These are phyloP conservation scores for Branchipolynoe longqiensis DNA, from an alignment of 2,888 invertebrate genomes.

Conservation along the genomic window DNA sequence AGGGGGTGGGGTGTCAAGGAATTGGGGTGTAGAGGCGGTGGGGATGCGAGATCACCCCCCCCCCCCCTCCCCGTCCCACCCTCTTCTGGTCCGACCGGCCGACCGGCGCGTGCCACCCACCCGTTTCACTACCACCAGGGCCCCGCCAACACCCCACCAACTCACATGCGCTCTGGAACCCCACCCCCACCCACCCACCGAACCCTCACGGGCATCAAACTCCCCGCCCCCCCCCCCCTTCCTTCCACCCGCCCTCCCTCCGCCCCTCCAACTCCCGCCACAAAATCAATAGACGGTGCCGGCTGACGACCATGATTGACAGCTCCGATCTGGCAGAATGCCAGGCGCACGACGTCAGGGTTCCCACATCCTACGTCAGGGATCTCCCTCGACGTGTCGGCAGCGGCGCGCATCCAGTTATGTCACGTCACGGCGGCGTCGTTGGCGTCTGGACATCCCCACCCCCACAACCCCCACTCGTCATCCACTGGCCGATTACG, in stretches of 20 bases:
- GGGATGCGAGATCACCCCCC: too few relatives aligned
- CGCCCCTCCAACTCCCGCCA: conserved; percentile 35
- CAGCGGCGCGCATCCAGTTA: neutral
- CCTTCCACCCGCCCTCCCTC: conserved; percentile 7
- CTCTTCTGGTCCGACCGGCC: conserved; percentile 5
- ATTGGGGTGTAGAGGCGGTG: neutral
- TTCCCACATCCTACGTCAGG: conserved; percentile 46
- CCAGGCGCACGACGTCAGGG: conserved; percentile 51
- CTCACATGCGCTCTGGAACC: conserved; percentile 45
- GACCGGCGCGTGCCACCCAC: conserved; percentile 10
- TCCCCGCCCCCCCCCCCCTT: conserved; percentile 27
- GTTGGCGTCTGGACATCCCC: neutral
- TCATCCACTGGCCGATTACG: too few relatives aligned
- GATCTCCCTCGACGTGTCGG: conserved; percentile 21
- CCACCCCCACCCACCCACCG: too few relatives aligned
- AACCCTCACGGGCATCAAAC: too few relatives aligned
- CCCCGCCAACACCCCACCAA: conserved; percentile 25
- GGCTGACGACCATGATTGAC: conserved; percentile 57
- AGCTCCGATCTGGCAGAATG: conserved; percentile 53
- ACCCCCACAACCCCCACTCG: neutral
- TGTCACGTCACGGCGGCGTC: conserved; percentile 35
- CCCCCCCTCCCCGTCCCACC: too few relatives aligned
- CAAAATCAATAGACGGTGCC: conserved; percentile 58
- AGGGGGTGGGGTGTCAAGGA: neutral
- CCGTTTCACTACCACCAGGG: neutral